These are phyloP conservation scores for Drosophila neocordata DNA, from an alignment of 1,140 invertebrate species.

Conservation along the genomic window DNA sequence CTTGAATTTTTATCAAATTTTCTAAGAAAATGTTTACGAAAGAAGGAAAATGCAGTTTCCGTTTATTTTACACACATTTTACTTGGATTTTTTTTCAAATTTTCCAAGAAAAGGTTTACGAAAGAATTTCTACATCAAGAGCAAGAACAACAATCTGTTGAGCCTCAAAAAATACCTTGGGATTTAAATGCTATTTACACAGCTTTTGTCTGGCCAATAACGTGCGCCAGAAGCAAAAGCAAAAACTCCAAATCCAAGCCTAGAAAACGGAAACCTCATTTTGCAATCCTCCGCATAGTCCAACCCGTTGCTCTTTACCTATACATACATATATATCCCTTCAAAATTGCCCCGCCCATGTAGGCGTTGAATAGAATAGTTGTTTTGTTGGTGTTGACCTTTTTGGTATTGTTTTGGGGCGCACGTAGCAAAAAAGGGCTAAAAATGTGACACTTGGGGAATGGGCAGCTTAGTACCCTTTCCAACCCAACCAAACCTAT, in stretches of 20 bases:
- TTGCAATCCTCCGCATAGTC: constrained; percentile 15
- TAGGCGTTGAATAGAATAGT: constrained; percentile 51
- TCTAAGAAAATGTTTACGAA: too few relatives aligned
- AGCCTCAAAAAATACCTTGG: constrained; percentile 48
- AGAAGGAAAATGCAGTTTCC: too few relatives aligned
- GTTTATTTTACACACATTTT: too few relatives aligned
- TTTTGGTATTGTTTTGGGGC: constrained; percentile 71
- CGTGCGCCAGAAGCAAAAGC: constrained; percentile 38
- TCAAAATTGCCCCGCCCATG: constrained; percentile 14
- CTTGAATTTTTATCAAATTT: too few relatives aligned
- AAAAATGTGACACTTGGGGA: constrained; percentile 69
- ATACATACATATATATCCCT: not conserved
- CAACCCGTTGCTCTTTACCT: not conserved
- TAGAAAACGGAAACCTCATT: constrained; percentile 13
- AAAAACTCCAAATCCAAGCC: constrained; percentile 33
- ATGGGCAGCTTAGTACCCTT: constrained; percentile 28
- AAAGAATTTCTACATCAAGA: constrained; percentile 5
- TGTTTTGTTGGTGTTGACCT: constrained; percentile 54
- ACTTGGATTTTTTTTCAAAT: too few relatives aligned
- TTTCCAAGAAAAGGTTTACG: too few relatives aligned
- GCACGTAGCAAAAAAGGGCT: constrained; percentile 62
- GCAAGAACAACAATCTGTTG: constrained; percentile 12
- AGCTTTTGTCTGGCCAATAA: constrained; percentile 69
- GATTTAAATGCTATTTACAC: constrained; percentile 77
- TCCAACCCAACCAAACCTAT: constrained; percentile 24